Evolutionary conservation across 1,140 invertebrate genomes (phyloP).

Genomic region (Lysiphlebus fabarum): DNA sequence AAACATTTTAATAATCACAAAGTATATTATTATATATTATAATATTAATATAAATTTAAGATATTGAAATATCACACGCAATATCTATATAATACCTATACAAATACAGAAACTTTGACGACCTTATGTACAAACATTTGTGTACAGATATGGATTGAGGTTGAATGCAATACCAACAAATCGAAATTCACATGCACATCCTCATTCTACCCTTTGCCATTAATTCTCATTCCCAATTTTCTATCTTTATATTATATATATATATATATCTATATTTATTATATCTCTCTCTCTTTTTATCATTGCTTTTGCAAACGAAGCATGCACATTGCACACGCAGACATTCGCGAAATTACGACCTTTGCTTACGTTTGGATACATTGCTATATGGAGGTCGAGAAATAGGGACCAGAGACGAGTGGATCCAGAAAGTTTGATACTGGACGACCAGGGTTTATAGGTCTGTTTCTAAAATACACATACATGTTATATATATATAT

Average conservation of each 20-base stretch:
- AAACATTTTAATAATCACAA: too few species aligned
- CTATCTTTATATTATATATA: too few species aligned
- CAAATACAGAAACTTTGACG: too few species aligned
- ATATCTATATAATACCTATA: too few species aligned
- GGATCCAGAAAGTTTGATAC: conserved; percentile 16
- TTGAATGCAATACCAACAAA: conserved; percentile 2
- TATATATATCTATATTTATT: too few species aligned
- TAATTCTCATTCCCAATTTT: not conserved
- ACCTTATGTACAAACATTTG: too few species aligned
- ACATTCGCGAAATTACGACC: conserved; percentile 45
- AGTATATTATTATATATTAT: too few species aligned
- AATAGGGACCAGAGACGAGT: not conserved
- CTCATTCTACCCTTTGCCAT: not conserved
- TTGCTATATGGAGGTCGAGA: conserved; percentile 34
- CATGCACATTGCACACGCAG: conserved; percentile 31
- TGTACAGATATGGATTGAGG: not conserved
- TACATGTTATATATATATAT: too few species aligned
- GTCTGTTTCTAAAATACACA: conserved; percentile 20
- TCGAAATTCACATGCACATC: not conserved
- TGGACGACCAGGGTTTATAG: conserved; percentile 43
- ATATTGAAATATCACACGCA: too few species aligned
- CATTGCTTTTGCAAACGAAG: not conserved
- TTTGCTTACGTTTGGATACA: conserved; percentile 45
- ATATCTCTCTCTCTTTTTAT: not conserved
- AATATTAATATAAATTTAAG: too few species aligned